These are phyloP conservation scores for Psilanteris sp. DNA, from an alignment of 1,140 invertebrate genomes.

Conservation along the genomic window DNA sequence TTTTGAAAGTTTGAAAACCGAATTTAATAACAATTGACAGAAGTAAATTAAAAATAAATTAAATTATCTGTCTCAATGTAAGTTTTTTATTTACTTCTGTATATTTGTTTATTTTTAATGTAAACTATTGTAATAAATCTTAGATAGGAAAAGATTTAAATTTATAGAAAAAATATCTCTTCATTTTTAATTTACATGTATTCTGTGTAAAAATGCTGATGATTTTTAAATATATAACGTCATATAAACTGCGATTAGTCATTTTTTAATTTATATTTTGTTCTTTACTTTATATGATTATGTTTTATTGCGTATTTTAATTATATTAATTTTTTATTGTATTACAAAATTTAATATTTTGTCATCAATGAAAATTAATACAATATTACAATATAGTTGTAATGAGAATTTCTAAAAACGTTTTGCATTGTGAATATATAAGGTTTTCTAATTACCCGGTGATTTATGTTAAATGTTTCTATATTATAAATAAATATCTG, in stretches of 20 bases:
- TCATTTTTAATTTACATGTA: conserved; percentile 26
- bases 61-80: too few species aligned
- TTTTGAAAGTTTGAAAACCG: conserved; percentile 35
- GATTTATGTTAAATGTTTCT: conserved; percentile 77
- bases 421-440: conserved; percentile 20
- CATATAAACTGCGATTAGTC: conserved; percentile 20
- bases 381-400: too few species aligned
- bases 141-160: too few species aligned
- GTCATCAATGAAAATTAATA: too few species aligned
- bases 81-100: neutral
- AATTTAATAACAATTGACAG: conserved; percentile 19
- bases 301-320: too few species aligned
- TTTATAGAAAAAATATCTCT: conserved; percentile 15
- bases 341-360: too few species aligned
- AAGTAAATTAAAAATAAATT: neutral
- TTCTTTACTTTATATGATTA: too few species aligned
- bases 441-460: conserved; percentile 75
- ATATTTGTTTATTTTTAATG: too few species aligned
- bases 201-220: conserved; percentile 44
- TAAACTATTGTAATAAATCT: too few species aligned
- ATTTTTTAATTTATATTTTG: too few species aligned
- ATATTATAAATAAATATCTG: conserved; percentile 66
- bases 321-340: too few species aligned
- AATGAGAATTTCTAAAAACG: too few species aligned
- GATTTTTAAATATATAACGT: conserved; percentile 49